phyloP scores from a whole-genome alignment of 2,888 invertebrate genomes.

The Tholera decimalis region DNA sequence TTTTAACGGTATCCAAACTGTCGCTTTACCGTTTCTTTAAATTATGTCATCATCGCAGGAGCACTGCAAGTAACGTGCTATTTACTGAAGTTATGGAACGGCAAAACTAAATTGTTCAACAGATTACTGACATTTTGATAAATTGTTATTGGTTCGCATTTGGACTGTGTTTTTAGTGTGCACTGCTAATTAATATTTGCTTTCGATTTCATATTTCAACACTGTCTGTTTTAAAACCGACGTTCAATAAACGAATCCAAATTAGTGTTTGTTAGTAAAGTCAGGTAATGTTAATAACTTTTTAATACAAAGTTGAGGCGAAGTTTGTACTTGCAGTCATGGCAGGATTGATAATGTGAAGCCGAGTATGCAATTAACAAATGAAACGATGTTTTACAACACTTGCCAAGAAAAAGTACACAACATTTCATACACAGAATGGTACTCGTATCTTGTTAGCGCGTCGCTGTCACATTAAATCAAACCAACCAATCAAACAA shows the following conservation, averaged over 20 bases:
- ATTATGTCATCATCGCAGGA: constrained; percentile 54
- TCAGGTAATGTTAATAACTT: neutral
- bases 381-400: neutral
- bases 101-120: constrained; percentile 50
- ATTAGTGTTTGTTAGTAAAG: constrained; percentile 3
- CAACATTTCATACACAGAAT: neutral
- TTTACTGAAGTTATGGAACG: constrained; percentile 57
- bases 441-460: constrained; percentile 13
- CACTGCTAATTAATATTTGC: constrained; percentile 32
- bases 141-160: constrained; percentile 11
- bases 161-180: constrained; percentile 18
- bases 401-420: neutral
- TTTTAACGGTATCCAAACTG: constrained; percentile 49
- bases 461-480: constrained; percentile 5
- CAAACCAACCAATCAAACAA: constrained; percentile 9
- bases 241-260: neutral
- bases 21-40: constrained; percentile 50
- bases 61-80: constrained; percentile 40
- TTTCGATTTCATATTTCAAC: constrained; percentile 15
- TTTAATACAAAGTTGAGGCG: neutral
- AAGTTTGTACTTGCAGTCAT: neutral
- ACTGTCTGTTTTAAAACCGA: neutral
- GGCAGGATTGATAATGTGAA: neutral
- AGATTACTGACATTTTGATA: constrained; percentile 35
- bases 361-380: neutral